phyloP scores from a whole-genome alignment of 2,888 invertebrate genomes.

The Callinectes sapidus region DNA sequence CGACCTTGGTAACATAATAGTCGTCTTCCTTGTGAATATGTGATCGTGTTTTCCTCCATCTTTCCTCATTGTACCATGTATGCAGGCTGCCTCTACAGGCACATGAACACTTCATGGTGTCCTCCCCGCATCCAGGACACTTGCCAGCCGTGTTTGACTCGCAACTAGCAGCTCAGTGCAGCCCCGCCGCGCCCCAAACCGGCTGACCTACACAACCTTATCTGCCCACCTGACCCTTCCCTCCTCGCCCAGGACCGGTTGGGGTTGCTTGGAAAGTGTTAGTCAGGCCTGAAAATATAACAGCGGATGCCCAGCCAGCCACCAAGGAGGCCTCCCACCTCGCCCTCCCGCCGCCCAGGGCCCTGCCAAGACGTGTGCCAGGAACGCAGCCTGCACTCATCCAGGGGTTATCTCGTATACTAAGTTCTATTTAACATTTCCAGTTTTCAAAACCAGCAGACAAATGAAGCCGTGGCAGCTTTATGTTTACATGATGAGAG shows the following conservation, averaged over 20 bases:
- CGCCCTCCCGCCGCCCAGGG: neutral
- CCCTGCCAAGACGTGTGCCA: neutral
- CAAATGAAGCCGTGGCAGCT: neutral
- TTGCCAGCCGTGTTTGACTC: neutral
- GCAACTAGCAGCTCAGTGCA: neutral
- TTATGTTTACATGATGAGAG: neutral
- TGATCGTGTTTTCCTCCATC: neutral
- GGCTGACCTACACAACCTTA: slow-evolving; percentile 30
- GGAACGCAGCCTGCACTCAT: neutral
- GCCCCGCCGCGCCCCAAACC: slow-evolving; percentile 10
- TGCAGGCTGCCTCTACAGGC: neutral
- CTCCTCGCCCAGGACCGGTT: slow-evolving; percentile 13
- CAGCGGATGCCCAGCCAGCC: neutral
- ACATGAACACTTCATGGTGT: neutral
- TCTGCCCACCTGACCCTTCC: slow-evolving; percentile 15
- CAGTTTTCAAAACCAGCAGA: neutral
- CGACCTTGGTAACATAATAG: neutral
- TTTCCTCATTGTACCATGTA: neutral
- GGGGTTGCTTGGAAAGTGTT: slow-evolving; percentile 18
- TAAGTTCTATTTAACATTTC: neutral
- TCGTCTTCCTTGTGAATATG: neutral
- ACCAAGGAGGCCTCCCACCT: neutral
- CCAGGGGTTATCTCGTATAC: neutral
- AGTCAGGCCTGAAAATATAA: slow-evolving; percentile 31
- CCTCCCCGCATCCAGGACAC: neutral